phyloP scores from a whole-genome alignment of 2,888 invertebrate species.

The Deroplatys truncata region DNA sequence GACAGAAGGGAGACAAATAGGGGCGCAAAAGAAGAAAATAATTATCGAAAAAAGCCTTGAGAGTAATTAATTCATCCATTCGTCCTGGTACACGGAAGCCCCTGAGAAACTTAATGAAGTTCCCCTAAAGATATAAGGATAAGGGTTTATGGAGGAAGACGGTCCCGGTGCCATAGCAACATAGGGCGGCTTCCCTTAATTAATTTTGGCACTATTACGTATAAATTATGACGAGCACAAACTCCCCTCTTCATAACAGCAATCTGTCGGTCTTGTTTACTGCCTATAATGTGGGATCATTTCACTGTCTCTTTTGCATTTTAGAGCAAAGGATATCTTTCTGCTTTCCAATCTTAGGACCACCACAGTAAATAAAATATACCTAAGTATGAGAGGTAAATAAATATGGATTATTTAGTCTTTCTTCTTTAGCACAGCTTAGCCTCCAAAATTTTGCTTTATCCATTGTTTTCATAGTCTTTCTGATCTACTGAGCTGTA shows the following conservation, averaged over 20 bases:
- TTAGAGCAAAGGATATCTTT: too few relatives aligned
- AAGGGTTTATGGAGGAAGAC: neutral
- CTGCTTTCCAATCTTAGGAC: too few relatives aligned
- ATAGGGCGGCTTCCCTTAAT: neutral
- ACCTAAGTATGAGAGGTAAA: too few relatives aligned
- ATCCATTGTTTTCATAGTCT: too few relatives aligned
- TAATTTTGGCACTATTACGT: neutral
- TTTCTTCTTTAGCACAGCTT: too few relatives aligned
- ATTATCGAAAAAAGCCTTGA: neutral
- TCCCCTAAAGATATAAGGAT: neutral
- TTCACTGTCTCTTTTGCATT: too few relatives aligned
- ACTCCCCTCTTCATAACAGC: neutral
- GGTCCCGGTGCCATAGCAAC: neutral
- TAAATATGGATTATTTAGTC: too few relatives aligned
- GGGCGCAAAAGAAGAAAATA: neutral
- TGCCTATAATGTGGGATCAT: too few relatives aligned
- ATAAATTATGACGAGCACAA: neutral
- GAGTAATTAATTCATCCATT: neutral
- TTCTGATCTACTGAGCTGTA: too few relatives aligned
- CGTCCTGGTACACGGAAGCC: neutral
- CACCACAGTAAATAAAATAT: too few relatives aligned
- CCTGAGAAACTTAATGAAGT: neutral
- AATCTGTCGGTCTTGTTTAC: too few relatives aligned
- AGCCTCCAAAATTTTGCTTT: too few relatives aligned
- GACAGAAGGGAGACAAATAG: neutral